phyloP scores from a whole-genome alignment of 2,113 vertebrate genomes.

The Craseonycteris thonglongyai region DNA sequence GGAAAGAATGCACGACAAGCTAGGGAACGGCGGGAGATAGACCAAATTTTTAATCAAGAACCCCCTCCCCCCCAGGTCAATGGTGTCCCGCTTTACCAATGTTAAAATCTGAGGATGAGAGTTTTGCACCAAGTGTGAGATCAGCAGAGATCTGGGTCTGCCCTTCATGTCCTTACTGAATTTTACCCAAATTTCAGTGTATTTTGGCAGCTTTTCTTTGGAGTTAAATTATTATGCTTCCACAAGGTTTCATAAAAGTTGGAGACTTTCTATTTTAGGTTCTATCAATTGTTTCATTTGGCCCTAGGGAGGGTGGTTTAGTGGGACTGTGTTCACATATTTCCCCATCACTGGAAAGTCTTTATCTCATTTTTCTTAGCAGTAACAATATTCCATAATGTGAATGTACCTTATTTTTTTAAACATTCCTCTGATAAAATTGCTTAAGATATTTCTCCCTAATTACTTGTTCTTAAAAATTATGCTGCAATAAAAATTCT shows the following conservation, averaged over 20 bases:
- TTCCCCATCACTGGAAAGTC: background rate
- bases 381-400: background rate
- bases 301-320: background rate
- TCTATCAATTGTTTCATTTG: background rate
- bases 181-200: background rate
- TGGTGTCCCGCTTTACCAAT: too few relatives aligned
- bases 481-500: background rate
- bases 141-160: background rate
- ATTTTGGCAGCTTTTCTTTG: background rate
- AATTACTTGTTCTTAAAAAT: background rate
- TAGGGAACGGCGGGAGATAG: too few relatives aligned
- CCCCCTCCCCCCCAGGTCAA: too few relatives aligned
- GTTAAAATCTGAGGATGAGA: too few relatives aligned
- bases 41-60: too few relatives aligned
- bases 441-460: background rate
- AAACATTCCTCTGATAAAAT: background rate
- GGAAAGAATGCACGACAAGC: too few relatives aligned
- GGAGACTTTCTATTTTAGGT: background rate
- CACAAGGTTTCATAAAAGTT: background rate
- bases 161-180: background rate
- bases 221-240: background rate
- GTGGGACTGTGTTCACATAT: background rate
- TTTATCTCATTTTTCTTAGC: background rate
- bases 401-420: background rate
- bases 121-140: background rate